These are phyloP conservation scores for Vicugna pacos DNA, from an alignment of 2,113 vertebrate species.

Conservation along the genomic window DNA sequence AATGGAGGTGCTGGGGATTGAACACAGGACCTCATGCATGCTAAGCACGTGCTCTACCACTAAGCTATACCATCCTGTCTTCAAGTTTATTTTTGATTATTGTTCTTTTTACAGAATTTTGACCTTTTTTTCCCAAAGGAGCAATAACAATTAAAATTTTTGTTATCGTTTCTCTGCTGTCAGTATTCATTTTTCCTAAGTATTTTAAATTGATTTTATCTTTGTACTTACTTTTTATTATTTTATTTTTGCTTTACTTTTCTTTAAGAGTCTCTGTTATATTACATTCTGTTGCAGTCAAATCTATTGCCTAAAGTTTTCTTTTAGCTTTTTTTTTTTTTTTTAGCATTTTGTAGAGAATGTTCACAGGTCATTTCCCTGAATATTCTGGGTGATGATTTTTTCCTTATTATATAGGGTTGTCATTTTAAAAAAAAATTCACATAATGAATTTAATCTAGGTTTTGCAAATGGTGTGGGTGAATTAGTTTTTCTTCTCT, in stretches of 20 bases:
- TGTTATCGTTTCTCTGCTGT: background rate
- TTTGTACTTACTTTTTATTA: background rate
- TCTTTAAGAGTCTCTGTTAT: background rate
- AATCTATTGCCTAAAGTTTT: background rate
- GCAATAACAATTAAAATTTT: background rate
- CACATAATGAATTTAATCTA: background rate
- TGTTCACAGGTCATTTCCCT: background rate
- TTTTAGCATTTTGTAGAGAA: background rate
- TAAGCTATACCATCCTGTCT: background rate
- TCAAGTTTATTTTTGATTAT: background rate
- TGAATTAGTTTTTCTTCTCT: background rate
- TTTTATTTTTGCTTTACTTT: background rate
- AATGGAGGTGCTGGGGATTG: no score
- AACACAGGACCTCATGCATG: no score
- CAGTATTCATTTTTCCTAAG: background rate
- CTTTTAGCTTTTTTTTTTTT: background rate
- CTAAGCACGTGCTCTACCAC: no score
- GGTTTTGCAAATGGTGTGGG: background rate
- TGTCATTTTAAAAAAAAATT: background rate
- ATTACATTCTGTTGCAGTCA: background rate
- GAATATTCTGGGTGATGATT: background rate
- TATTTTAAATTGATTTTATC: background rate
- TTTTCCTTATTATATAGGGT: background rate
- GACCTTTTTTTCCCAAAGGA: background rate
- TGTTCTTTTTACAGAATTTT: background rate